Evolutionary conservation across 2,113 vertebrate genomes (phyloP).

Genomic region (Calyptomena viridis): DNA sequence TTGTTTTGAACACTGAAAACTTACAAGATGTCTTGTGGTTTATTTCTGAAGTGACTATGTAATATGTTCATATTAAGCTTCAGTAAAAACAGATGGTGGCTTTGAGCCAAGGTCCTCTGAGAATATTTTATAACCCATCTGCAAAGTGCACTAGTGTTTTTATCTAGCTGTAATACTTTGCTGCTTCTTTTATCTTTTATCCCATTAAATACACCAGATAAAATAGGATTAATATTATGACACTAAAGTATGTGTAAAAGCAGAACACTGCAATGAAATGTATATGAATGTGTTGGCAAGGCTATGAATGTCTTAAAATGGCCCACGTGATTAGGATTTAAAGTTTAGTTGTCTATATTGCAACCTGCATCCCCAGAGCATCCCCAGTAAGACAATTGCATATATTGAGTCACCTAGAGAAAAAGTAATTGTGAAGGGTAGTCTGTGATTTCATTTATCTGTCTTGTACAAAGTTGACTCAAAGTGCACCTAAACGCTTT

Average conservation of each 20-base stretch:
- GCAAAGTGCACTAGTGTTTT: not conserved
- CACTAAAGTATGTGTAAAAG: conserved; percentile 12
- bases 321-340: not conserved
- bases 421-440: not conserved
- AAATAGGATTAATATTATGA: conserved; percentile 31
- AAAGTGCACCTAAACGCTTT: not conserved
- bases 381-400: not conserved
- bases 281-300: not conserved
- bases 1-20: not conserved
- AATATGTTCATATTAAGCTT: not conserved
- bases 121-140: conserved; percentile 33
- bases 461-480: not conserved
- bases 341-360: not conserved
- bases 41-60: not conserved
- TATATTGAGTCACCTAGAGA: not conserved
- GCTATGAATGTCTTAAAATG: not conserved
- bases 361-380: not conserved
- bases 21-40: not conserved
- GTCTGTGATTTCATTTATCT: not conserved
- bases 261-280: not conserved
- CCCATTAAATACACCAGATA: conserved; percentile 16
- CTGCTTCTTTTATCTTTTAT: conserved; percentile 30
- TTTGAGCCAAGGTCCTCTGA: conserved; percentile 24
- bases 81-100: not conserved
- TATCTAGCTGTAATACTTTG: conserved; percentile 15